A percentile compares a stretch with the other conserved stretches of the same genome.
Evolutionary conservation across 2,113 vertebrate species (phyloP).

Genomic region (Neodontobutis hainanensis): DNA sequence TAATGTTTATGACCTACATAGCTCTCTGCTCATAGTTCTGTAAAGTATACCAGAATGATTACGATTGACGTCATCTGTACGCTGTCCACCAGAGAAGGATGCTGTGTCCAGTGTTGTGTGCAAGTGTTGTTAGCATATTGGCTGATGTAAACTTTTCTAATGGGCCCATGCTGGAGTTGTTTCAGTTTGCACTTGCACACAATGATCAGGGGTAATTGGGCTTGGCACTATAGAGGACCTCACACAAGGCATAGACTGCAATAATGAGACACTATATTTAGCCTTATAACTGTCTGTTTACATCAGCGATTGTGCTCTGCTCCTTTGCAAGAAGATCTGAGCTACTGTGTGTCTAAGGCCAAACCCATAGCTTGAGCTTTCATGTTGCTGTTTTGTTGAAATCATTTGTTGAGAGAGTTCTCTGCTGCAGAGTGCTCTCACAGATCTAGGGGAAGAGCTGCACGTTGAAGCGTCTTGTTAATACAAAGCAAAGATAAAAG

Average conservation of each 20-base stretch:
- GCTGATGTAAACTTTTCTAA: constrained; percentile 35
- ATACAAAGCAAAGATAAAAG: constrained; percentile 52
- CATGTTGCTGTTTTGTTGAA: constrained; percentile 23
- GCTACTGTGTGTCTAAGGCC: constrained; percentile 28
- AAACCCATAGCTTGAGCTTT: constrained; percentile 16
- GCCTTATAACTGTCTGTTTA: constrained; percentile 57
- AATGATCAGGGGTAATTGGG: constrained; percentile 56
- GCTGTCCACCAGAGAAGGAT: constrained; percentile 4
- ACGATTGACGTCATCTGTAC: constrained; percentile 7
- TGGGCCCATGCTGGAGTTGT: constrained; percentile 32
- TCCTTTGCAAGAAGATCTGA: constrained; percentile 37
- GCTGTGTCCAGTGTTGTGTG: constrained; percentile 11
- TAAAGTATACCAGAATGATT: constrained; percentile 19
- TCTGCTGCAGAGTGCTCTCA: constrained; percentile 11
- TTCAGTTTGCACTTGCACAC: constrained; percentile 31
- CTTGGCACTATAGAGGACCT: constrained; percentile 29
- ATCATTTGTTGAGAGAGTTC: constrained; percentile 1
- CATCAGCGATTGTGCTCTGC: constrained; percentile 42
- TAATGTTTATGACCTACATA: constrained; percentile 43
- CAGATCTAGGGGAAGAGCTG: constrained; percentile 30
- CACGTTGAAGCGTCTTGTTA: constrained; percentile 39
- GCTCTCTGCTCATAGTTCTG: constrained; percentile 23
- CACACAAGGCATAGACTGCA: constrained; percentile 32
- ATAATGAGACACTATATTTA: constrained; percentile 56
- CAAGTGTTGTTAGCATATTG: constrained; percentile 17